Conservation (phyloP, 2,113 vertebrate genomes). For the Macquaria ambigua region DNA sequence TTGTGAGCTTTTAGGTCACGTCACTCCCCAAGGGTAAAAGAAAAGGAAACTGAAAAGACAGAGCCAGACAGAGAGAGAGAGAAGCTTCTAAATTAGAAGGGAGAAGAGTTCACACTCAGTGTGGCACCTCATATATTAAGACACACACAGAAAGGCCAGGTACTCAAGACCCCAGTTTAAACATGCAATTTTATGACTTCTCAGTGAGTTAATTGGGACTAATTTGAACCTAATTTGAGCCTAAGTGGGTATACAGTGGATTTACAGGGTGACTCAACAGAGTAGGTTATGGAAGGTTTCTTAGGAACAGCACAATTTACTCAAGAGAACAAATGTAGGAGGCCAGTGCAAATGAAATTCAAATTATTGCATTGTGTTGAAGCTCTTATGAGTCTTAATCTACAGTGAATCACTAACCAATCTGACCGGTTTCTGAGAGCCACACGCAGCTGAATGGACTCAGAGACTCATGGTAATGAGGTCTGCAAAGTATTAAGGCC, state of each 20-base stretch:
- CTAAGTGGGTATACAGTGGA: background rate
- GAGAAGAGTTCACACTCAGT: conserved; percentile 17
- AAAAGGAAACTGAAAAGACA: conserved; percentile 34
- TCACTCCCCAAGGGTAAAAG: conserved; percentile 54
- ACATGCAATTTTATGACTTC: conserved; percentile 35
- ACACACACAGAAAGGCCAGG: conserved; percentile 4
- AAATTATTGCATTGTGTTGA: background rate
- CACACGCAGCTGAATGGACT: background rate
- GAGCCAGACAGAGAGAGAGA: background rate
- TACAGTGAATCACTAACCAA: conserved; percentile 35
- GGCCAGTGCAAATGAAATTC: background rate
- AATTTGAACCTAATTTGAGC: conserved; percentile 45
- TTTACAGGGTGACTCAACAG: conserved; percentile 36
- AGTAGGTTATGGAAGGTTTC: conserved; percentile 8
- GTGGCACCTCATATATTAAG: conserved; percentile 26
- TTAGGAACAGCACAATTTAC: conserved; percentile 6
- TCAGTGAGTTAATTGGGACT: conserved; percentile 36
- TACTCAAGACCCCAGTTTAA: conserved; percentile 29
- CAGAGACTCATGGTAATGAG: background rate
- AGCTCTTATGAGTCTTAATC: background rate
- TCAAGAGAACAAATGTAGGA: background rate
- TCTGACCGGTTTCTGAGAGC: conserved; percentile 42
- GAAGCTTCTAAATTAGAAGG: conserved; percentile 1
- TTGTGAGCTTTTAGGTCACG: conserved; percentile 61
- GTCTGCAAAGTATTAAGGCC: background rate